phyloP scores from a whole-genome alignment of 2,888 invertebrate genomes.

The Cyaniris semiargus region DNA sequence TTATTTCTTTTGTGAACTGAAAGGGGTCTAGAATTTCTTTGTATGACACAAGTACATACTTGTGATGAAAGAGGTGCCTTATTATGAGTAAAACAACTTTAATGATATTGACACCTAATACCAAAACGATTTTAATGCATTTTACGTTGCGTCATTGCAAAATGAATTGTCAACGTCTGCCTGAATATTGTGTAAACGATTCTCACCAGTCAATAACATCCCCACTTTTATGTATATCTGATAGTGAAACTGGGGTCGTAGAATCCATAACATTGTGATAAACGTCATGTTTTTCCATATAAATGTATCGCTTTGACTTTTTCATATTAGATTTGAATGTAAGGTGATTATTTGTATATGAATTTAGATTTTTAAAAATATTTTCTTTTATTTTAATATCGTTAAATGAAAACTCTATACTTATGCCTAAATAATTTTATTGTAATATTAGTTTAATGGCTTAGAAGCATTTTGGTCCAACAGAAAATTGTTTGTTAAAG shows the following conservation, averaged over 20 bases:
- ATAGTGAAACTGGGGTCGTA: conserved; percentile 69
- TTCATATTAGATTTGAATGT: conserved; percentile 62
- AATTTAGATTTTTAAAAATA: conserved; percentile 73
- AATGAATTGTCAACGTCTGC: neutral
- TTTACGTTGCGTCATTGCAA: neutral
- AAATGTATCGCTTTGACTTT: conserved; percentile 65
- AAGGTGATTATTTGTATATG: conserved; percentile 79
- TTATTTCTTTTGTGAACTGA: neutral
- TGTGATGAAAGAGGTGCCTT: neutral
- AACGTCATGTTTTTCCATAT: conserved; percentile 75
- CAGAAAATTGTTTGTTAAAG: conserved; percentile 70
- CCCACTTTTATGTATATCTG: conserved; percentile 77
- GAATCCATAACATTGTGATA: conserved; percentile 79
- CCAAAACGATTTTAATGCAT: neutral
- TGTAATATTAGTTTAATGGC: conserved; percentile 65
- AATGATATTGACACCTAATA: neutral
- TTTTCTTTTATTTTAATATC: conserved; percentile 71
- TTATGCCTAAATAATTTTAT: conserved; percentile 61
- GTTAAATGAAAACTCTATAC: conserved; percentile 61
- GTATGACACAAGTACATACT: neutral
- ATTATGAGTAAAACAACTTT: too few relatives aligned
- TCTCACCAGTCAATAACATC: conserved; percentile 30
- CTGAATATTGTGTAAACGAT: neutral
- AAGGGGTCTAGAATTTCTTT: neutral
- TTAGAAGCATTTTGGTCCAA: conserved; percentile 75